Conservation (phyloP, 2,113 vertebrate species). For the Tenebrosternarchus preto region DNA sequence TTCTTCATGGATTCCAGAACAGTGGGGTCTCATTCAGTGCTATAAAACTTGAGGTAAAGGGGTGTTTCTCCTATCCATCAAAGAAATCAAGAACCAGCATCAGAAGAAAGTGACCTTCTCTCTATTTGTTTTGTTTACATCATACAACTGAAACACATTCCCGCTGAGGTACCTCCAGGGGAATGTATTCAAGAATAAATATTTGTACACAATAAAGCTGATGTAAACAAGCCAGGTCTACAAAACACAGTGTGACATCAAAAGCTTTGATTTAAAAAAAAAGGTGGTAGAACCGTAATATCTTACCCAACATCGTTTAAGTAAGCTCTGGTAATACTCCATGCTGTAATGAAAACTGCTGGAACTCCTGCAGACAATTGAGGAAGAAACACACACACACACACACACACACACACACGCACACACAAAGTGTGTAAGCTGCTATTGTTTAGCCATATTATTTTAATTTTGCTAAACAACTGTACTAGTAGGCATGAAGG, state of each 20-base stretch:
- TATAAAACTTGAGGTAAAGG: background rate
- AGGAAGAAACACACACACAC: too few relatives aligned
- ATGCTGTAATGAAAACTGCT: slow-evolving; percentile 83
- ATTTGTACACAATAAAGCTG: background rate
- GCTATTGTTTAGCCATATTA: background rate
- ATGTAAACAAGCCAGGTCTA: background rate
- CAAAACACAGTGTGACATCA: too few relatives aligned
- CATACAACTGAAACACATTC: background rate
- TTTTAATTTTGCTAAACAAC: background rate
- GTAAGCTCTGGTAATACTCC: slow-evolving; percentile 82
- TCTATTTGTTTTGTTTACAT: slow-evolving; percentile 22
- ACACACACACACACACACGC: slow-evolving; percentile 5
- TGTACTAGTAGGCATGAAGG: background rate
- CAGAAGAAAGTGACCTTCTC: background rate
- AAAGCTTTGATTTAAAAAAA: too few relatives aligned
- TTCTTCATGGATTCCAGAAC: background rate
- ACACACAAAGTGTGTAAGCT: background rate
- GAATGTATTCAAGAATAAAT: background rate
- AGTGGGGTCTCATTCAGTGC: background rate
- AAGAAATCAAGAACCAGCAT: background rate
- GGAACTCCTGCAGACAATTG: slow-evolving; percentile 82
- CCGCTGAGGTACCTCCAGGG: background rate
- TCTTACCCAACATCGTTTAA: slow-evolving; percentile 84
- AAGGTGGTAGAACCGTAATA: background rate
- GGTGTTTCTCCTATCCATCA: background rate